Conservation (phyloP, 1,140 invertebrate species). For the Acromyrmex charruanus region DNA sequence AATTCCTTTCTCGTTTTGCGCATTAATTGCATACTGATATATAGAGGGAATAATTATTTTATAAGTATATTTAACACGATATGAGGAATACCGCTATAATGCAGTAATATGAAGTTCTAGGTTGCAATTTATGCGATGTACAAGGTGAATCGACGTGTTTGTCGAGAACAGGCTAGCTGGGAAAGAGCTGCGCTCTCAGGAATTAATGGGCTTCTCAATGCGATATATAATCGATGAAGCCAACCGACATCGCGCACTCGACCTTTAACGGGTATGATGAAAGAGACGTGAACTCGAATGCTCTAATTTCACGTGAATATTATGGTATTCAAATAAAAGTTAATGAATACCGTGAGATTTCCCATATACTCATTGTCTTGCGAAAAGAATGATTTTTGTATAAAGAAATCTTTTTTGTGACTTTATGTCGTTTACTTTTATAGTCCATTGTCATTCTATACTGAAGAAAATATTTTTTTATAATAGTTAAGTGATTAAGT, state of each 20-base stretch:
- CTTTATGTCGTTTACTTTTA: neutral
- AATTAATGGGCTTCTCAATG: constrained; percentile 71
- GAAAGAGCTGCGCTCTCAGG: constrained; percentile 72
- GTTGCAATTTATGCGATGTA: constrained; percentile 55
- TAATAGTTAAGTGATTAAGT: neutral
- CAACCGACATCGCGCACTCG: constrained; percentile 76
- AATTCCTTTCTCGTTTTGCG: neutral
- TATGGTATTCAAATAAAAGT: constrained; percentile 15
- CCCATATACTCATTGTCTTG: neutral
- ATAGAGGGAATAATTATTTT: neutral
- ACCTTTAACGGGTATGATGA: constrained; percentile 79
- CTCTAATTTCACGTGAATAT: constrained; percentile 65
- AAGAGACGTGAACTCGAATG: constrained; percentile 74
- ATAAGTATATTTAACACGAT: neutral
- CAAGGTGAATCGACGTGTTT: constrained; percentile 49
- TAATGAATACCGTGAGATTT: constrained; percentile 17
- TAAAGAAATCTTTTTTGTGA: neutral
- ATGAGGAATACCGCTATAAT: neutral
- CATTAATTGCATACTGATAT: constrained; percentile 1
- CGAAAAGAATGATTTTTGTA: neutral
- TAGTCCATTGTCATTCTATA: neutral
- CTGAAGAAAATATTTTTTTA: neutral
- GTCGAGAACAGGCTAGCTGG: constrained; percentile 46
- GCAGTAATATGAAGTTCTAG: constrained; percentile 50
- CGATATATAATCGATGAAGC: constrained; percentile 59